Evolutionary conservation across 2,888 invertebrate genomes (phyloP).

Genomic region (Drosophila borborema): DNA sequence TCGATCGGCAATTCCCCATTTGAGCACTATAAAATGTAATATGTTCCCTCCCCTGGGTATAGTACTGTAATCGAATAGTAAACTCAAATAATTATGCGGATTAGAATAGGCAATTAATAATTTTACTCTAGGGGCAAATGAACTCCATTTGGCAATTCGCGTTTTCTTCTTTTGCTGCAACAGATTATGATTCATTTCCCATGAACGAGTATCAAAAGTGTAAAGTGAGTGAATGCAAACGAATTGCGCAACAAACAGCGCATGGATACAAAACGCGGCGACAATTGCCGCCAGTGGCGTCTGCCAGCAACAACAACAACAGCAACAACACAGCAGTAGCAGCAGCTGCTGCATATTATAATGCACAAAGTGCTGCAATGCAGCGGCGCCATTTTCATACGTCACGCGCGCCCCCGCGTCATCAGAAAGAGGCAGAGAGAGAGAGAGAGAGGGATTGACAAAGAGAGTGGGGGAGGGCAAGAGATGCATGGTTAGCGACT

Average conservation of each 20-base stretch:
- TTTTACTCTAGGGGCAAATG: conserved; percentile 1
- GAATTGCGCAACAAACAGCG: conserved; percentile 44
- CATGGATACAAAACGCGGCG: conserved; percentile 18
- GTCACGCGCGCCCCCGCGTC: conserved; percentile 37
- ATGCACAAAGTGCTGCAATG: conserved; percentile 28
- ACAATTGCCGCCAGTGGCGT: conserved; percentile 22
- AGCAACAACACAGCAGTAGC: conserved; percentile 28
- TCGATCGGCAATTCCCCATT: no score
- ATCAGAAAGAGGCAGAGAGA: background rate
- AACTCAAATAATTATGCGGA: background rate
- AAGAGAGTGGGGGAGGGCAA: background rate
- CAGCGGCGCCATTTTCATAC: conserved; percentile 45
- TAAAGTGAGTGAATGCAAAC: conserved; percentile 17
- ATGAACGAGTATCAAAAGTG: conserved; percentile 22
- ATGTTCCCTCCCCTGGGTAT: background rate
- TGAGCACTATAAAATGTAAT: background rate
- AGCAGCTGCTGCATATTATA: conserved; percentile 46
- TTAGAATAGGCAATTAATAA: background rate
- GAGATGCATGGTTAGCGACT: background rate
- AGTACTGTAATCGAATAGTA: background rate
- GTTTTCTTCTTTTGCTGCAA: background rate
- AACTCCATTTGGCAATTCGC: background rate
- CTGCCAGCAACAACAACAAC: conserved; percentile 24
- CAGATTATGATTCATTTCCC: conserved; percentile 36
- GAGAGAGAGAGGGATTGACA: background rate